Evolutionary conservation across 2,888 invertebrate genomes (phyloP), one percentile per base, ranked within the genome.

Genomic region (Pristionchus japonicus): DNA sequence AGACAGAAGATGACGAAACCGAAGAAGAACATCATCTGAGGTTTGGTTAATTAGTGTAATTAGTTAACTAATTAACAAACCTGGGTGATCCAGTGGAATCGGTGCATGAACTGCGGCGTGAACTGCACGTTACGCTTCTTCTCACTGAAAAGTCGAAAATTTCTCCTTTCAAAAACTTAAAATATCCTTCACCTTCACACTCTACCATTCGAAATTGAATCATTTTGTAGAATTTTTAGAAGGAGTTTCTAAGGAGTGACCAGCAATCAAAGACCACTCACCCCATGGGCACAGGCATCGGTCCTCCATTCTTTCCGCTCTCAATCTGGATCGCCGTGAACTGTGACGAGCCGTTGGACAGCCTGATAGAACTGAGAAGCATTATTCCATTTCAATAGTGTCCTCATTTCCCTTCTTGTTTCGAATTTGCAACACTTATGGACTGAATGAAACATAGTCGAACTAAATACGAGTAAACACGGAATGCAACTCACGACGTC

Each of bases 21-120:
- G 88, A 94, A 92, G 90, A 94, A 94, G 90, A 94, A 94, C 1
- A 91, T 87, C 93, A 94, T 93, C 93, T 94, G 90, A 34, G 91
- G 86, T 23, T 31, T 20, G 2, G 4, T 74, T 49, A 23, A 23
- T 49, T 49, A 3, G 0, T n/a, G 20, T 80, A n/a, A 49, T 37
- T 3, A 49, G 6, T 83, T 1, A 43, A 40, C 43, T 43, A 23
- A 4, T 17, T 43, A 3, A 20, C 37, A 31, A 64, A 93, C 93
- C 92, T 93, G 93, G n/a, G 93, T 91, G n/a, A 93, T 91, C 93
- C 94, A 94, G 87, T 94, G 94, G 82, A 94, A 94, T 52, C 93
- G 91, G 43, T 93, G 92, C 92, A 94, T 92, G 82, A 92, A 92
- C 20, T 89, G 89, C 6, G 91, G 91, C 15, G 92, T 90, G 88